Evolutionary conservation across 2,888 invertebrate genomes (phyloP), one percentile per base, ranked within the genome.

Genomic region (Lissonota sp.): DNA sequence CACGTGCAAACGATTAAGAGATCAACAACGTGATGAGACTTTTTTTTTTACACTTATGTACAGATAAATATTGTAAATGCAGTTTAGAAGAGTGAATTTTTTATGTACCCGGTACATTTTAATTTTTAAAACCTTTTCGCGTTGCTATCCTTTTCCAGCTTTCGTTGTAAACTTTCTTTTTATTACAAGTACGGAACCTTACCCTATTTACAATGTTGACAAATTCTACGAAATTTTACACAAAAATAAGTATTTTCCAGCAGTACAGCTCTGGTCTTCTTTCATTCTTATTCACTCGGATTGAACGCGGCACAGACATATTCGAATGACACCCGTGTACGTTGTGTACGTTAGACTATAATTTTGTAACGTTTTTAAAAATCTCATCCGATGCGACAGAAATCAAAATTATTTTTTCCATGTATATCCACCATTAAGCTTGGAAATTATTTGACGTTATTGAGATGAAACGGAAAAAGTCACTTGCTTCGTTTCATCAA

Each of bases 171-270:
- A 88, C 91, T 91, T 75, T 91, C 86, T 90, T 91, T 67, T 91
- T 91, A 90, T 90, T 91, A 90, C 90, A 92, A 91, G 88, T 90
- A 90, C 87, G 87, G 84, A 87, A 88, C 80, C 84, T 89, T 90
- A 89, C 42, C 81, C 86, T 91, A 91, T 91, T 86, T 91, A 90
- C 90, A 91, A 85, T 90, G 82, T 88, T 86, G 84, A 85, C 85
- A 86, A 86, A 88, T 86, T 76, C 86, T 89, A 90, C 85, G 87
- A 88, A 90, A 87, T 89, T 86, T 91, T 89, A 88, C 89, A 90
- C 86, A 90, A 91, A 91, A 91, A 90, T 89, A 90, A 89, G 85
- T 26, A 26, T 88, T 88, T 89, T 85, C 77, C 84, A 87, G 82
- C 82, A 26, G 26, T 26, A 26, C 26, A 26, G 83, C 82, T 73